These are phyloP conservation scores for Pelvicachromis taeniatus DNA, from an alignment of 2,113 vertebrate genomes.

Conservation along the genomic window DNA sequence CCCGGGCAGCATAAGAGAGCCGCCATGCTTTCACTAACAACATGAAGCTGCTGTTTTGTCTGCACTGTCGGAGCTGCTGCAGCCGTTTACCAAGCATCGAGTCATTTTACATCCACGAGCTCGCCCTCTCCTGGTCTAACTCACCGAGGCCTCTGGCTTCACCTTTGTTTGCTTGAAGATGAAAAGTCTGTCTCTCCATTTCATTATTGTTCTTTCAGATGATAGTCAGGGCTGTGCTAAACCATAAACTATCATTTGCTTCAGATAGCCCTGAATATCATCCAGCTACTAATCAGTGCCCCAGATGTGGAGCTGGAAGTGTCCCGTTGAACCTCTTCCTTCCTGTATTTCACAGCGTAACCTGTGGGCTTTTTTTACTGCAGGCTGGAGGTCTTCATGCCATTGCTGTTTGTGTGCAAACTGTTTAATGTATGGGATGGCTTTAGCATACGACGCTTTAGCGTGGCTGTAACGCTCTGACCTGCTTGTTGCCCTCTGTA, in stretches of 20 bases:
- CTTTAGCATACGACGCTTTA: background rate
- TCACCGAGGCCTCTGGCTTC: background rate
- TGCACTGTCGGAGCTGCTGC: background rate
- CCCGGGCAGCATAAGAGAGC: background rate
- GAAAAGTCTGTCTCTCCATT: conserved; percentile 38
- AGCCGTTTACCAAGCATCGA: background rate
- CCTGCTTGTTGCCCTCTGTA: background rate
- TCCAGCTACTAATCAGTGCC: background rate
- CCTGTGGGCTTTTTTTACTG: background rate
- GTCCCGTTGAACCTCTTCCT: conserved; percentile 18
- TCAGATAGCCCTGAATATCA: conserved; percentile 37
- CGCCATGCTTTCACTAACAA: conserved; percentile 64
- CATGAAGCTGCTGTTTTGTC: background rate
- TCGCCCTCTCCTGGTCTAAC: background rate
- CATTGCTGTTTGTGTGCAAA: conserved; percentile 1
- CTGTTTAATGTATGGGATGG: background rate
- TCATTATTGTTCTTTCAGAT: conserved; percentile 32
- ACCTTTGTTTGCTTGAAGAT: conserved; percentile 37
- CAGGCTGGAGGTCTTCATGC: conserved; percentile 29
- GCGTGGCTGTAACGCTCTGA: background rate
- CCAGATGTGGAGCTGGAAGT: background rate
- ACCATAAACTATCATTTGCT: background rate
- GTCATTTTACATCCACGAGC: conserved; percentile 1
- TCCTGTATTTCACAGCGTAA: conserved; percentile 28
- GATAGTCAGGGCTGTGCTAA: conserved; percentile 47